Percentiles rank a stretch among this genome's conserved stretches.
These are phyloP conservation scores for Leptinotarsa lineolata DNA, from an alignment of 1,140 invertebrate genomes.

Conservation along the genomic window DNA sequence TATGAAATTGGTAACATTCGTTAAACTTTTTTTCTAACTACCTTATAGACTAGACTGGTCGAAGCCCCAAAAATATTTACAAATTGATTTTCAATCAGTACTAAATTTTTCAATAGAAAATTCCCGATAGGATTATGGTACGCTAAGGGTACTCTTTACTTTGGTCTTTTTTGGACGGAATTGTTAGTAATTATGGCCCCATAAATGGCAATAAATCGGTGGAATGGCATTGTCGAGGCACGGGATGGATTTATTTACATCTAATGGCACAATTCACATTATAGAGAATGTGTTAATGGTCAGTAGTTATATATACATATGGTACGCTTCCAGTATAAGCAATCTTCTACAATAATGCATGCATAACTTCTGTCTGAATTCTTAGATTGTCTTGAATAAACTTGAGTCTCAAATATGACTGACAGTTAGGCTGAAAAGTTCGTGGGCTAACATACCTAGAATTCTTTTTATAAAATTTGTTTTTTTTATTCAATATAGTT, in stretches of 20 bases:
- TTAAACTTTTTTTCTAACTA: neutral
- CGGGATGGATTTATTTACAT: conserved; percentile 19
- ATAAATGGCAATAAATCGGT: neutral
- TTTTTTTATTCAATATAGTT: too few relatives aligned
- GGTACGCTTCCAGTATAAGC: too few relatives aligned
- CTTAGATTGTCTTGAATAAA: too few relatives aligned
- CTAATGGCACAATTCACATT: conserved; percentile 7
- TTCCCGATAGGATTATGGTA: neutral
- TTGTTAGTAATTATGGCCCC: conserved; percentile 1
- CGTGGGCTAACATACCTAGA: too few relatives aligned
- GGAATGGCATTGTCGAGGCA: conserved; percentile 7
- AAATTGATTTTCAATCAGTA: conserved; percentile 8
- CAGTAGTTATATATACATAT: too few relatives aligned
- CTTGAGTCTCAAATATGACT: too few relatives aligned
- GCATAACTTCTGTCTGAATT: too few relatives aligned
- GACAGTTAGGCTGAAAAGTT: too few relatives aligned
- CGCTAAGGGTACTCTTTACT: conserved; percentile 28
- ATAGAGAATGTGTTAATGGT: too few relatives aligned
- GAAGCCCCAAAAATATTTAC: conserved; percentile 33
- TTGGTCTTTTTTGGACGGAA: conserved; percentile 32
- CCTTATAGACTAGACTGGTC: conserved; percentile 47
- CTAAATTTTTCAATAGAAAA: neutral
- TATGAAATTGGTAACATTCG: conserved; percentile 10
- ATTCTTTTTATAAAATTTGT: too few relatives aligned
- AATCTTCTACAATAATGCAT: too few relatives aligned